A percentile compares a stretch with the other conserved stretches of the same genome.
Evolutionary conservation across 2,888 invertebrate genomes (phyloP).

Genomic region (Hydrotaea cyrtoneurina): DNA sequence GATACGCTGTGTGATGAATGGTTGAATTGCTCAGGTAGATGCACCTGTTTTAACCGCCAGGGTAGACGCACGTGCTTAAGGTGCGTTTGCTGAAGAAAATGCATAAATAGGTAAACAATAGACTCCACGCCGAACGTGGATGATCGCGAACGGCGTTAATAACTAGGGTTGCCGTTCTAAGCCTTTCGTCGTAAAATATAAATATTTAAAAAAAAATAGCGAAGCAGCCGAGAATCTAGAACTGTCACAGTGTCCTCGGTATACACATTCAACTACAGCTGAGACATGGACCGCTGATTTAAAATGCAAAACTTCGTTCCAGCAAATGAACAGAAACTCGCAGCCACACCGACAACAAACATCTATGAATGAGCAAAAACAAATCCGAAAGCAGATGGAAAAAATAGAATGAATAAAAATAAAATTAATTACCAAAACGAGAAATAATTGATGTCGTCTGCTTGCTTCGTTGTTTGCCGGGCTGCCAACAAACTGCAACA

Average conservation of each 20-base stretch:
- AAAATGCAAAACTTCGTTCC: constrained; percentile 36
- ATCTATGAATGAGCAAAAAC: neutral
- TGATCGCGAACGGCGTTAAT: too few relatives aligned
- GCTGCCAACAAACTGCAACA: constrained; percentile 42
- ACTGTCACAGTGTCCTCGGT: neutral
- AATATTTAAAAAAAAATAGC: too few relatives aligned
- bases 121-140: too few relatives aligned
- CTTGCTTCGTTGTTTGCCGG: constrained; percentile 25
- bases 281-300: constrained; percentile 19
- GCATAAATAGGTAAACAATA: too few relatives aligned
- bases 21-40: too few relatives aligned
- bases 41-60: too few relatives aligned
- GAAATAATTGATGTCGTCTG: constrained; percentile 55
- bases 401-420: constrained; percentile 42
- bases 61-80: too few relatives aligned
- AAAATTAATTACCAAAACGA: constrained; percentile 57
- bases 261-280: neutral
- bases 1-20: too few relatives aligned
- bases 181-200: too few relatives aligned
- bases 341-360: neutral
- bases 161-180: too few relatives aligned
- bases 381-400: neutral
- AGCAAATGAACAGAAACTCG: neutral
- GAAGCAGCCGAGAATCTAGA: too few relatives aligned
- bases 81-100: too few relatives aligned